These are phyloP conservation scores for Hypomesus transpacificus DNA, from an alignment of 2,113 vertebrate genomes.

Conservation along the genomic window DNA sequence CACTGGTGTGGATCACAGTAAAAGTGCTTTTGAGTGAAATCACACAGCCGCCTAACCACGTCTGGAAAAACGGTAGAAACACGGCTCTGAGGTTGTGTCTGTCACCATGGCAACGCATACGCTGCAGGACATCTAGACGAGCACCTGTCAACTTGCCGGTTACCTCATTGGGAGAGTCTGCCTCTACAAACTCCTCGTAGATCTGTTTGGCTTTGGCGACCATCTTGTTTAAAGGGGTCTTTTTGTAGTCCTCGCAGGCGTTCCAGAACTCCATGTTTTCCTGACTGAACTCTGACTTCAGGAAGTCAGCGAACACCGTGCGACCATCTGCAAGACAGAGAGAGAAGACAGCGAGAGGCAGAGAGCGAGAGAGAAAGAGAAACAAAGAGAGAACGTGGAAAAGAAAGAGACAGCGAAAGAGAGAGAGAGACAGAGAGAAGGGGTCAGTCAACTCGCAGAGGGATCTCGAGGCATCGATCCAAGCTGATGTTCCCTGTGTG, in stretches of 20 bases:
- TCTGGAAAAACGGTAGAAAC: no score
- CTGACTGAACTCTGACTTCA: conserved; percentile 87
- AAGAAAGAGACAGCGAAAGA: conserved; percentile 1
- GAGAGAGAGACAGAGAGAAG: conserved; percentile 15
- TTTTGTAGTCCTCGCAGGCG: conserved; percentile 87
- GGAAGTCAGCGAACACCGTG: conserved; percentile 78
- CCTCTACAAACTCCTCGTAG: conserved; percentile 81
- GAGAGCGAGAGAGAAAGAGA: neutral
- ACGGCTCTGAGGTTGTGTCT: neutral
- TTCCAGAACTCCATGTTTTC: conserved; percentile 93
- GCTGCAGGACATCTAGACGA: no score
- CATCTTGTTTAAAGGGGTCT: conserved; percentile 68
- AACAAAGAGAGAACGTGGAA: neutral
- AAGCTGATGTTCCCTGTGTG: neutral
- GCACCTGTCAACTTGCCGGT: neutral
- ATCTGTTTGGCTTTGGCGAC: conserved; percentile 79
- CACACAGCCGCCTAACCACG: neutral
- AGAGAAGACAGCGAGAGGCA: conserved; percentile 13
- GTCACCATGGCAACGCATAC: neutral
- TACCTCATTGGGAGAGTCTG: conserved; percentile 86
- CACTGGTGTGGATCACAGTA: neutral
- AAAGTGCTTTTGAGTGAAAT: neutral
- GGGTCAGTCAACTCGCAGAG: neutral
- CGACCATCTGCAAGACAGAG: conserved; percentile 73
- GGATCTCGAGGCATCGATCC: neutral